Base-by-base conservation (phyloP, 2,797 vertebrate species). In the Spondyliosoma cantharus region DNA sequence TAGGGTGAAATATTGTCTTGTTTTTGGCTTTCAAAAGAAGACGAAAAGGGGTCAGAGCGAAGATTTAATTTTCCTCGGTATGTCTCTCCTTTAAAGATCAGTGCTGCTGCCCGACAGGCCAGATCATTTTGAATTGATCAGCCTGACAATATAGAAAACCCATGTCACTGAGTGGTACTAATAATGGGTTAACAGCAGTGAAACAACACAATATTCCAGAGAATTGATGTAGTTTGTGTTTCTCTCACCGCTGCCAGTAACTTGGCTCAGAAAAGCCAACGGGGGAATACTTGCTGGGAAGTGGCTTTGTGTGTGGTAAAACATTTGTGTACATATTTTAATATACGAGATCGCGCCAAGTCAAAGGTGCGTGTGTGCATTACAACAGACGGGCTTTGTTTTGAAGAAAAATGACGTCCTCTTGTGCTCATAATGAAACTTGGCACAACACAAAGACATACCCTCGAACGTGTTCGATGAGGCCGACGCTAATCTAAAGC, bases 1-100 rank as follows among this genome's bases (percentile, higher is more conserved):
- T 3, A 7, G 66, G 59, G 74, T 85, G 83, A 91, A 85, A 82
- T 82, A 89, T 66, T 85, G 81, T 72, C 60, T 71, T 83, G 87
- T 84, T 88, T 83, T 78, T 53, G 62, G 58, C 57, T 78, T 74
- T 68, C 12, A 70, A 8, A 22, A 72, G 67, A 62, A 66, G 49
- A 65, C 74, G 54, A 63, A 63, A 67, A 76, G 29, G 56, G 45
- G 43, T 83, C 58, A 87, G 70, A 74, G 72, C 27, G 29, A 71
- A 67, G 52, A 75, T 58, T 56, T 8, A 1, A 67, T 84, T 81
- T 81, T 73, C 42, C 17, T 58, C 5, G 2, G 22, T n/a, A 4
- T 59, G 59, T 83, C 60, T 72, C 56, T 74, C 16, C 14, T 71
- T 78, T 61, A 62, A 12, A 42, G 52, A 64, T 64, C 12, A 12